These are phyloP conservation scores for Epizoanthus illoricatus DNA, from an alignment of 92 coral and sea anemone genomes.

Conservation along the genomic window DNA sequence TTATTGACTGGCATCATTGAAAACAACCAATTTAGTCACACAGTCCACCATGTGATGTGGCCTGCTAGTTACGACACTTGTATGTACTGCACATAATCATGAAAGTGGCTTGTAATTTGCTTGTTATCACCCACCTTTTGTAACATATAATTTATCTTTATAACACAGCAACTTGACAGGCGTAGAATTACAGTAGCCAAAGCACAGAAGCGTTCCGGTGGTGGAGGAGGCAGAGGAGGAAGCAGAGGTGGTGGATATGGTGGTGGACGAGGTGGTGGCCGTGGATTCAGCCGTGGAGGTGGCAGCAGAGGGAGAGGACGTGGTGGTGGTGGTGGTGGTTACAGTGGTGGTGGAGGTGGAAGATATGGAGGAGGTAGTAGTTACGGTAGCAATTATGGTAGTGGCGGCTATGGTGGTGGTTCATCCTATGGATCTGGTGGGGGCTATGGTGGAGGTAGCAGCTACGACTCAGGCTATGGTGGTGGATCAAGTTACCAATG, in stretches of 20 bases:
- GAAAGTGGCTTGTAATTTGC: neutral
- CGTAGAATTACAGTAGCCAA: constrained; percentile 21
- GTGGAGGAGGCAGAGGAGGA: constrained; percentile 4
- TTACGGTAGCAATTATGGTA: neutral
- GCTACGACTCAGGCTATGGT: neutral
- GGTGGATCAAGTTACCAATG: constrained; percentile 8
- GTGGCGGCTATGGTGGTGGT: neutral
- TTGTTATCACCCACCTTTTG: neutral
- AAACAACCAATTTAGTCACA: no score
- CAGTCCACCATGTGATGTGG: no score
- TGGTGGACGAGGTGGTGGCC: constrained; percentile 4
- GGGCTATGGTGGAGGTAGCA: neutral
- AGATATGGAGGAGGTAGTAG: neutral
- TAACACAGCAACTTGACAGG: neutral
- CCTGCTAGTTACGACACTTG: no score
- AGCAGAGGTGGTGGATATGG: neutral
- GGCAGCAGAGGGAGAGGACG: neutral
- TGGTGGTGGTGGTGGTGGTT: neutral
- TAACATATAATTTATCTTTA: neutral
- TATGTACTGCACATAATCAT: no score
- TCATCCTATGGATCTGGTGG: neutral
- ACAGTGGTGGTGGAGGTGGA: neutral
- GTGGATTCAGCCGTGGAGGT: neutral
- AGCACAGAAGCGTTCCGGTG: constrained; percentile 9
- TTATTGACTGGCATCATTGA: no score